A percentile compares a stretch with the other conserved stretches of the same genome.
phyloP scores from a whole-genome alignment of 2,888 invertebrate species.

The Xestia sexstrigata region DNA sequence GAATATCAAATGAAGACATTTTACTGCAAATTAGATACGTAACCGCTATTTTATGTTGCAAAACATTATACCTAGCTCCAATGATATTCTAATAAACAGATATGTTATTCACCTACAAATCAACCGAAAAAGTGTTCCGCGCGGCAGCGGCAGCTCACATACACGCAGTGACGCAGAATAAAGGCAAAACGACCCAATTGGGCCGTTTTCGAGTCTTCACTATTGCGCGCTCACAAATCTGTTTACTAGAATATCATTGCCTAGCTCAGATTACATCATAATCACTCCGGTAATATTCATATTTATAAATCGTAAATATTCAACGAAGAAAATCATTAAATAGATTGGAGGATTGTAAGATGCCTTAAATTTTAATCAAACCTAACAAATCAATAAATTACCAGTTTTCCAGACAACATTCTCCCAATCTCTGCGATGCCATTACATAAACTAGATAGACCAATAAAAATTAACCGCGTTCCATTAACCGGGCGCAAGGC shows the following conservation, averaged over 20 bases:
- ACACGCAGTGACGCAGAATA: too few species aligned
- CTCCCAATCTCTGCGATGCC: slow-evolving; percentile 23
- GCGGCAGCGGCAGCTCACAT: too few species aligned
- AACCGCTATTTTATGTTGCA: slow-evolving; percentile 10
- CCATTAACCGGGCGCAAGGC: slow-evolving; percentile 31
- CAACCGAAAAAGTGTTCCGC: too few species aligned
- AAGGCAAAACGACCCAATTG: too few species aligned
- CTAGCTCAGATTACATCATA: slow-evolving; percentile 22
- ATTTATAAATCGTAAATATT: slow-evolving; percentile 27
- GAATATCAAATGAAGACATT: slow-evolving; percentile 3
- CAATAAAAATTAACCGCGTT: slow-evolving; percentile 56
- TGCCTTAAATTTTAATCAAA: not conserved
- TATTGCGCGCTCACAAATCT: too few species aligned
- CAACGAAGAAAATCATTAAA: slow-evolving; percentile 22
- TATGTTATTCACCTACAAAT: too few species aligned
- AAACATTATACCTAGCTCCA: too few species aligned
- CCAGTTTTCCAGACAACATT: slow-evolving; percentile 12
- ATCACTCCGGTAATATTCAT: slow-evolving; percentile 22
- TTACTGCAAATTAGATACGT: not conserved
- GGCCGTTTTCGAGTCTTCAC: too few species aligned
- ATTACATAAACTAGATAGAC: slow-evolving; percentile 45
- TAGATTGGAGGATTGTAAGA: not conserved
- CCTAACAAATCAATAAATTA: not conserved
- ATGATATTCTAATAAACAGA: too few species aligned
- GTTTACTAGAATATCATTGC: too few species aligned